Percentiles rank a stretch among this genome's conserved stretches.
phyloP scores from a whole-genome alignment of 37 sponge, comb jelly and placozoan genomes.

The Aphrocallistes beatrix region DNA sequence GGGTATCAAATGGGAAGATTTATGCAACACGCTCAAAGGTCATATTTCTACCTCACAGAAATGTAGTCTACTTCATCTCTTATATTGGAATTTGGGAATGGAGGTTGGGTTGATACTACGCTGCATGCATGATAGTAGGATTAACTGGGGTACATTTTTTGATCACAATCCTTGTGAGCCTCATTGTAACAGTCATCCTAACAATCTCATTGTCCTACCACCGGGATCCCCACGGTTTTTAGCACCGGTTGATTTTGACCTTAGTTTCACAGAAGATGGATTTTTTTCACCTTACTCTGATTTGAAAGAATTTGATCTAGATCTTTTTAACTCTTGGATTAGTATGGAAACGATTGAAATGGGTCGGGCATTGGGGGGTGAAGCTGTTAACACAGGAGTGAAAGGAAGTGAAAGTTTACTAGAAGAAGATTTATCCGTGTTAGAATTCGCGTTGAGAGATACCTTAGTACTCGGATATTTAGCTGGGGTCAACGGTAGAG shows the following conservation, averaged over 20 bases:
- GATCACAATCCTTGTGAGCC: conserved; percentile 49
- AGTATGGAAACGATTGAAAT: conserved; percentile 20
- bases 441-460: background rate
- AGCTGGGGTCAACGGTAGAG: background rate
- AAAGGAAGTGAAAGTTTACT: background rate
- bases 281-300: conserved; percentile 46
- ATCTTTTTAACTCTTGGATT: conserved; percentile 36
- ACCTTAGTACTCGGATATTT: background rate
- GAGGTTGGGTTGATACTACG: conserved; percentile 27
- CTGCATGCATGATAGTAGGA: background rate
- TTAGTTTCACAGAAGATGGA: conserved; percentile 23
- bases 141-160: conserved; percentile 52
- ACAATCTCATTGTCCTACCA: conserved; percentile 37
- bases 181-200: conserved; percentile 49
- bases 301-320: conserved; percentile 23
- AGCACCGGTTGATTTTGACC: conserved; percentile 52
- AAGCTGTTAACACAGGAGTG: conserved; percentile 33
- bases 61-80: conserved; percentile 7
- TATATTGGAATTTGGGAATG: conserved; percentile 29
- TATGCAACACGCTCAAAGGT: background rate
- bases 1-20: background rate
- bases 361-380: conserved; percentile 43
- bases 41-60: conserved; percentile 21
- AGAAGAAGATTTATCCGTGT: background rate
- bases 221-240: conserved; percentile 22